A percentile compares a stretch with the other conserved stretches of the same genome.
These are phyloP conservation scores for Catharus bicknelli DNA, from an alignment of 2,113 vertebrate genomes.

Conservation along the genomic window DNA sequence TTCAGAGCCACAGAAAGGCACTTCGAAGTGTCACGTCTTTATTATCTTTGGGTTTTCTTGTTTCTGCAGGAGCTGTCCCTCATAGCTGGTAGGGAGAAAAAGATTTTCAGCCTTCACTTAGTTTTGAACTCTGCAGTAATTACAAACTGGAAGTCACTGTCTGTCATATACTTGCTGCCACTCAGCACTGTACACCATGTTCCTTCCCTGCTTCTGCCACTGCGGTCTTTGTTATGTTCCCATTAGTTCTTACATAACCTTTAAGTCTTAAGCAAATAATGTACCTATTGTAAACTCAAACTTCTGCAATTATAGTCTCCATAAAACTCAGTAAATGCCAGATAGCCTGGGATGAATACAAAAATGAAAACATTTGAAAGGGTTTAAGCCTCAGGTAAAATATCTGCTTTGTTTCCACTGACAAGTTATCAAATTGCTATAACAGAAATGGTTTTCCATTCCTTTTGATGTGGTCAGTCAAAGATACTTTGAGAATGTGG, in stretches of 20 bases:
- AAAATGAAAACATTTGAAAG: not conserved
- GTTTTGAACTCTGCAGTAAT: not conserved
- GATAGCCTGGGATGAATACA: not conserved
- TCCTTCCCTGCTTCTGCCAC: not conserved
- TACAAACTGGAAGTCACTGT: not conserved
- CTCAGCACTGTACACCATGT: not conserved
- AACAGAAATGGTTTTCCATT: not conserved
- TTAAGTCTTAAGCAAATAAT: not conserved
- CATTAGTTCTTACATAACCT: not conserved
- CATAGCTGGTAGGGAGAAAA: not conserved
- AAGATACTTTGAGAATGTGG: not conserved
- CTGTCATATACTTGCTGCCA: not conserved
- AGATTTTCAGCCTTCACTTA: not conserved
- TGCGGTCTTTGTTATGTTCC: not conserved
- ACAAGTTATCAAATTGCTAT: not conserved
- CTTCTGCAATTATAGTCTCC: not conserved
- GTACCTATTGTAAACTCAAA: not conserved
- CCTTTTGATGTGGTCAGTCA: not conserved
- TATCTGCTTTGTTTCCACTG: not conserved
- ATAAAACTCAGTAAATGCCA: not conserved
- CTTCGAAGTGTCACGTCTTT: not conserved
- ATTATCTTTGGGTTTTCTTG: not conserved
- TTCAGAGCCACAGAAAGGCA: not conserved
- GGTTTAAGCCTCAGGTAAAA: not conserved
- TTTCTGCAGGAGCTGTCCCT: not conserved